These are phyloP conservation scores for Apodemia zela DNA, from an alignment of 2,888 invertebrate genomes.

Conservation along the genomic window DNA sequence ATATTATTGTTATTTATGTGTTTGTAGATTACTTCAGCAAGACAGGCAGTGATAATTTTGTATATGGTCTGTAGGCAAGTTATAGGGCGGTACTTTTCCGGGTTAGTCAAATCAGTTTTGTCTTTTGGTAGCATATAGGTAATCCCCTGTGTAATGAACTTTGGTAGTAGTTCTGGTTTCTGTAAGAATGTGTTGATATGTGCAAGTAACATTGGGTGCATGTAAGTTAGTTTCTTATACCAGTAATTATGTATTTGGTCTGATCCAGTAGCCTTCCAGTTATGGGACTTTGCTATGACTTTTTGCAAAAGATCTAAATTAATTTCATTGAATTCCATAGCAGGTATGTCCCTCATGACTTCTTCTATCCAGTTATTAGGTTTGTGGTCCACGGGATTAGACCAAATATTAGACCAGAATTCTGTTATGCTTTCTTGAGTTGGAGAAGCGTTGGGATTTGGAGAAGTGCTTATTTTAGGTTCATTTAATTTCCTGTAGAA, in stretches of 20 bases:
- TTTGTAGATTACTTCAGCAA: neutral
- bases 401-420: conserved; percentile 3
- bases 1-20: neutral
- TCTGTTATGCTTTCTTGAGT: no score
- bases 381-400: neutral
- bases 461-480: no score
- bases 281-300: neutral
- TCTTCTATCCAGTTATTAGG: neutral
- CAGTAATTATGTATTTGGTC: conserved; percentile 15
- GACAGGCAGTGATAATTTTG: conserved; percentile 21
- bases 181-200: neutral
- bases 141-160: neutral
- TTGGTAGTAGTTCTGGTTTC: neutral
- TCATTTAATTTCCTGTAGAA: no score
- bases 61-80: conserved; percentile 20
- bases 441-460: no score
- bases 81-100: conserved; percentile 21
- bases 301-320: neutral
- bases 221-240: neutral
- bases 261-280: conserved; percentile 4
- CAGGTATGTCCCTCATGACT: neutral
- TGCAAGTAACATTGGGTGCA: neutral
- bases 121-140: conserved; percentile 13
- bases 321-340: conserved; percentile 4
- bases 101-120: neutral